phyloP scores from a whole-genome alignment of 2,797 vertebrate species.

The Martes flavigula region DNA sequence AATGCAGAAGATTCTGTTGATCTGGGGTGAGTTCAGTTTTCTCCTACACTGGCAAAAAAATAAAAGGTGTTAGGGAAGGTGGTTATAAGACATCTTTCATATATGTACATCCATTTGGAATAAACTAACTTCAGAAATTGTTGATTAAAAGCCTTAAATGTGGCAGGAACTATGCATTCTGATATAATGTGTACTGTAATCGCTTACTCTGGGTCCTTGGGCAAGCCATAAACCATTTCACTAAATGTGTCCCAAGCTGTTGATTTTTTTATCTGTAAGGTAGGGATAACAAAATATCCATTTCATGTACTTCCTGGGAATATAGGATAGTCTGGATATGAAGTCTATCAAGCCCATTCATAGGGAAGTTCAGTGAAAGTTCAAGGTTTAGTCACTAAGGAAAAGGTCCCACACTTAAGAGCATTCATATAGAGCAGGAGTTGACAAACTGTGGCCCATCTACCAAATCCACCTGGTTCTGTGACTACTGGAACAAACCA shows the following conservation, averaged over 20 bases:
- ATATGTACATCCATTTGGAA: background rate
- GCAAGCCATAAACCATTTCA: background rate
- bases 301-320: background rate
- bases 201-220: background rate
- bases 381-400: background rate
- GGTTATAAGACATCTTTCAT: background rate
- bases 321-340: background rate
- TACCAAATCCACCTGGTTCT: background rate
- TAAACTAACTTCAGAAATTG: background rate
- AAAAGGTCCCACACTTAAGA: background rate
- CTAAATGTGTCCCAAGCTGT: background rate
- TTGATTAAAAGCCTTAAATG: background rate
- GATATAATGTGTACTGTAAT: background rate
- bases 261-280: constrained; percentile 19
- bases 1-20: constrained; percentile 90
- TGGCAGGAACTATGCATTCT: background rate
- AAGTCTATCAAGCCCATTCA: background rate
- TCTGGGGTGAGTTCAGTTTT: constrained; percentile 93
- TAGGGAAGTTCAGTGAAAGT: background rate
- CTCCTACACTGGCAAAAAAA: constrained; percentile 89
- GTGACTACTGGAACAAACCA: background rate
- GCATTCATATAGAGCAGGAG: background rate
- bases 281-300: background rate
- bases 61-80: constrained; percentile 65
- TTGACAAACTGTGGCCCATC: background rate